phyloP scores from a whole-genome alignment of 2,888 invertebrate species.

The Dimorphilus gyrociliatus region DNA sequence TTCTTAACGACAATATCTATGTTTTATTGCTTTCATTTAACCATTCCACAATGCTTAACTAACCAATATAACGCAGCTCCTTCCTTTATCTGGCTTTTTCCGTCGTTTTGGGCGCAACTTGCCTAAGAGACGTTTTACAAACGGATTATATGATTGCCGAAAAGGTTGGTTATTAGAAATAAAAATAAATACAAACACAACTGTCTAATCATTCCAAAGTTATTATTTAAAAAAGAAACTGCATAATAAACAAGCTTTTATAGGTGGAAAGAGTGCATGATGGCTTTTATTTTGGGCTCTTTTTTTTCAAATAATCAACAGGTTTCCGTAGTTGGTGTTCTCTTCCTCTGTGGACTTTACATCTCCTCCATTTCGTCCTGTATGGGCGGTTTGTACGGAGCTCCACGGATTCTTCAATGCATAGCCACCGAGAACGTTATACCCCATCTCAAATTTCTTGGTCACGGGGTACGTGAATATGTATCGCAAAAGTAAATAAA shows the following conservation, averaged over 20 bases:
- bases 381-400: conserved; percentile 86
- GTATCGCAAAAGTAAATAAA: conserved; percentile 1
- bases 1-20: no score
- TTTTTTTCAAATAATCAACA: no score
- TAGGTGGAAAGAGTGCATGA: not conserved
- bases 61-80: no score
- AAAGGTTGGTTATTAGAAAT: no score
- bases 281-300: conserved; percentile 4
- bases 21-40: no score
- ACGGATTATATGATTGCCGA: conserved; percentile 77
- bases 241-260: no score
- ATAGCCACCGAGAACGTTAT: conserved; percentile 89
- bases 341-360: conserved; percentile 76
- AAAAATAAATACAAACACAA: no score
- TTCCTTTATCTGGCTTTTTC: conserved; percentile 68
- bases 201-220: no score
- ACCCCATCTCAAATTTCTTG: conserved; percentile 66
- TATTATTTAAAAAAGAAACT: no score
- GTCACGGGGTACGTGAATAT: conserved; percentile 58
- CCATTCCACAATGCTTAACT: no score
- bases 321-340: conserved; percentile 43
- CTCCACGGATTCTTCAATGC: conserved; percentile 79
- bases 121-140: conserved; percentile 53
- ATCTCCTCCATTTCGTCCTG: conserved; percentile 90
- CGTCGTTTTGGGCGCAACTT: conserved; percentile 72